Base-by-base conservation (phyloP, 2,888 invertebrate species). In the Phortica okadai region DNA sequence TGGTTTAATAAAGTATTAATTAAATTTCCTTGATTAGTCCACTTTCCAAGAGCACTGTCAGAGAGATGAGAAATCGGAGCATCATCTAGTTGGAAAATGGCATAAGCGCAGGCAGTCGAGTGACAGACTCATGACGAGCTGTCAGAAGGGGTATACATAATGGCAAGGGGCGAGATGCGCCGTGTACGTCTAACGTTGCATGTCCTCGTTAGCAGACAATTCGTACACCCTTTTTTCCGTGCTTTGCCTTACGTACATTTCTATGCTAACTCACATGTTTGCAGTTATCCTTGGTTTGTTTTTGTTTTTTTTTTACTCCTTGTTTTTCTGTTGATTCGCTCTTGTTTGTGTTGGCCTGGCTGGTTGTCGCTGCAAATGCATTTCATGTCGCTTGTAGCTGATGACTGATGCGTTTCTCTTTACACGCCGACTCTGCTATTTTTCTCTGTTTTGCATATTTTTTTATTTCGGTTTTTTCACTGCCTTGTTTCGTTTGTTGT, bases 351-450 rank as follows among this genome's bases (percentile, higher is more conserved):
- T 66, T 33, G n/a, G 21, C 14, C 11, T 66, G 41, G 8, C 41
- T 33, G 10, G 66, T 66, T 59, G 16, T 8, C 11, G 10, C 21
- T 25, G 62, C 10, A 50, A 50, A 11, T 8, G 8, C 6, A 11
- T 8, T 59, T 21, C 21, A 16, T 1, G 16, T 80, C 21, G 50
- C 73, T 79, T 74, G 79, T 78, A 76, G 75, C 80, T 85, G 87
- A 85, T 84, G 84, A 85, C 82, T 80, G 81, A 82, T 82, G 84
- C 81, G 69, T 73, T 75, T 78, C 67, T 54, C 45, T 73, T 69
- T 74, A 74, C 79, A 80, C 79, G 76, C 44, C 56, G 69, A 45
- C 62, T 62, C 69, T 76, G 81, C 77, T 80, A 79, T 75, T 77
- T 73, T 59, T 42, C 54, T 16, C 69, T 72, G 74, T 77, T 80